Conservation (phyloP, 2,113 vertebrate species). For the Plecturocebus donacophilus region DNA sequence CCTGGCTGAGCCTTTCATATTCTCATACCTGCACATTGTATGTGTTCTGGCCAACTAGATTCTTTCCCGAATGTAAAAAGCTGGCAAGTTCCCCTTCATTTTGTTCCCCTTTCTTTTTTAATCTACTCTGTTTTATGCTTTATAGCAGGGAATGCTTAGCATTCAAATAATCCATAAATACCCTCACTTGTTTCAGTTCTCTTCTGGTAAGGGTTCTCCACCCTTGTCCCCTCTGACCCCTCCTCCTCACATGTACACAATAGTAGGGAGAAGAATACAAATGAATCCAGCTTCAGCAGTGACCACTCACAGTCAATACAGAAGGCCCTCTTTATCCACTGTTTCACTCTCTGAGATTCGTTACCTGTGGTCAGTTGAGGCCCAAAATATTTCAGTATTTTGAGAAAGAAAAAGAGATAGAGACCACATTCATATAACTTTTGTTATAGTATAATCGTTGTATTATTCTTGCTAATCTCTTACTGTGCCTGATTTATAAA, state of each 20-base stretch:
- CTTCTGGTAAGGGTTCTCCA: background rate
- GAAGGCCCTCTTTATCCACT: background rate
- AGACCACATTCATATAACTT: background rate
- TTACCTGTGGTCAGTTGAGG: background rate
- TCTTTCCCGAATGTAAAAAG: background rate
- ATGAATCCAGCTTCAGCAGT: background rate
- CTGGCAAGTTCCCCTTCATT: background rate
- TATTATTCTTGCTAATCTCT: background rate
- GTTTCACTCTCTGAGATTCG: background rate
- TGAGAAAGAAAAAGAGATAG: background rate
- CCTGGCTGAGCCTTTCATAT: background rate
- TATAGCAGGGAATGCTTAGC: background rate
- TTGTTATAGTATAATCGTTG: background rate
- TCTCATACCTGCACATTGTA: background rate
- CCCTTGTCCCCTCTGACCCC: background rate
- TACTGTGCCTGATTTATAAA: background rate
- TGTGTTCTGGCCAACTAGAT: background rate
- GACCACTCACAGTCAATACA: background rate
- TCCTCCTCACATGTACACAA: too few relatives aligned
- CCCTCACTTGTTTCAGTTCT: background rate
- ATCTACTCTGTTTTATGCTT: background rate
- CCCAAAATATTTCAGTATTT: background rate
- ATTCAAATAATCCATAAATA: background rate
- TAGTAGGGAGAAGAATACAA: background rate
- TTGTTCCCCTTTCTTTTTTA: background rate